Evolutionary conservation across 2,888 invertebrate species (phyloP), one percentile per base, ranked within the genome.

Genomic region (Dusona sp.): DNA sequence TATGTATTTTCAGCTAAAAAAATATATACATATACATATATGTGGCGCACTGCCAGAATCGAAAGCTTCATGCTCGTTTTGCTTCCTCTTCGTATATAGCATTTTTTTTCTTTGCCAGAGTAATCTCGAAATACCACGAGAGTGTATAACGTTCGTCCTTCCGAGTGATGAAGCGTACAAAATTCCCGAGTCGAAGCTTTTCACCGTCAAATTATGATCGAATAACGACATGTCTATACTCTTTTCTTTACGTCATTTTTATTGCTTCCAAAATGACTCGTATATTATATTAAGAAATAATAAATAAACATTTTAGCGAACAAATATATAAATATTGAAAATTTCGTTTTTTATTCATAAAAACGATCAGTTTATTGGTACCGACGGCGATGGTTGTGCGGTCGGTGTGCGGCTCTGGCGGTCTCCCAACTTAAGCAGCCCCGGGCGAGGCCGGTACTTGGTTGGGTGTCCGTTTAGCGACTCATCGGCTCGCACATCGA

Each of bases 31-130:
- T 36, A 22, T 3, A 54, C 57, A 45, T 45, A 33, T 57, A n/a
- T 85, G 42, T 11, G 87, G 87, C 87, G 68, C 64, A 36, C 70
- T 75, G 84, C 84, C 84, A 84, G 80, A n/a, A 75, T 57, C 72
- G 13, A 85, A 81, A 88, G 83, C 45, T 82, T 68, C 29, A 65
- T 75, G 48, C 45, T 38, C 29, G 51, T 45, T 75, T 38, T 65
- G 29, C 36, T 51, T 54, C 42, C 33, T 77, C 82, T 65, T 77
- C 72, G 48, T 68, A 38, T 70, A 68, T 65, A 36, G 54, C 45
- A 51, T 64, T 65, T 25, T 68, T 67, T 75, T 72, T 51, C 19
- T 77, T 72, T 54, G 67, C 79, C 75, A 70, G 45, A 72, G 70
- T 64, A 75, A 84, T 80, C 79, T 75, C 65, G 79, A 84, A 84